Conservation (phyloP, 2,888 invertebrate genomes). For the Bellardia bayeri region DNA sequence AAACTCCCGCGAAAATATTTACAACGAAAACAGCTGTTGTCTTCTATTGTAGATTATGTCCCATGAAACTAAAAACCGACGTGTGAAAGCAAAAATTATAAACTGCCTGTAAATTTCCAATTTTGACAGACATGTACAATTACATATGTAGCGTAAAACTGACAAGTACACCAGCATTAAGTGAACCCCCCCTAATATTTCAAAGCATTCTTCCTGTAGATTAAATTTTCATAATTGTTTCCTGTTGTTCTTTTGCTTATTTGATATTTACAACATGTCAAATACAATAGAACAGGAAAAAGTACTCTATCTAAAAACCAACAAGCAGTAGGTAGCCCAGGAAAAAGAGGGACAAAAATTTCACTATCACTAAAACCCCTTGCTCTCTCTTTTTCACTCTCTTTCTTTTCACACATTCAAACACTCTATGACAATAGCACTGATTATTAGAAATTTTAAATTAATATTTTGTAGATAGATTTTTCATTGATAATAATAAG, state of each 20-base stretch:
- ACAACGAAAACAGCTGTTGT: no score
- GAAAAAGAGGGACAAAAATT: background rate
- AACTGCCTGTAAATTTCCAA: no score
- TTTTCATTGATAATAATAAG: background rate
- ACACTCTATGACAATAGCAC: background rate
- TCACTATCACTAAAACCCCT: background rate
- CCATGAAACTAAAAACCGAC: no score
- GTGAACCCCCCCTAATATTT: background rate
- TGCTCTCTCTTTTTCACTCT: background rate
- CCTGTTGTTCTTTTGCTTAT: constrained; percentile 1
- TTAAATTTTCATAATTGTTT: constrained; percentile 28
- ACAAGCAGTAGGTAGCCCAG: background rate
- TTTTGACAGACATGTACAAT: no score
- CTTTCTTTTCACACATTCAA: no score
- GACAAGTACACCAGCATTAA: background rate
- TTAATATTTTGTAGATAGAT: background rate
- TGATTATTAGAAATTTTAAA: background rate
- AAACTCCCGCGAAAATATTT: no score
- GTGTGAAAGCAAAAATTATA: no score
- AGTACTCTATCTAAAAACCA: background rate
- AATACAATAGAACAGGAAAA: constrained; percentile 21
- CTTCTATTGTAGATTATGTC: no score
- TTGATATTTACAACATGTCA: constrained; percentile 20
- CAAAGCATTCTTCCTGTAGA: background rate
- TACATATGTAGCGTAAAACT: background rate